Conservation (phyloP, 2,113 vertebrate genomes). For the Oncorhynchus gorbuscha region DNA sequence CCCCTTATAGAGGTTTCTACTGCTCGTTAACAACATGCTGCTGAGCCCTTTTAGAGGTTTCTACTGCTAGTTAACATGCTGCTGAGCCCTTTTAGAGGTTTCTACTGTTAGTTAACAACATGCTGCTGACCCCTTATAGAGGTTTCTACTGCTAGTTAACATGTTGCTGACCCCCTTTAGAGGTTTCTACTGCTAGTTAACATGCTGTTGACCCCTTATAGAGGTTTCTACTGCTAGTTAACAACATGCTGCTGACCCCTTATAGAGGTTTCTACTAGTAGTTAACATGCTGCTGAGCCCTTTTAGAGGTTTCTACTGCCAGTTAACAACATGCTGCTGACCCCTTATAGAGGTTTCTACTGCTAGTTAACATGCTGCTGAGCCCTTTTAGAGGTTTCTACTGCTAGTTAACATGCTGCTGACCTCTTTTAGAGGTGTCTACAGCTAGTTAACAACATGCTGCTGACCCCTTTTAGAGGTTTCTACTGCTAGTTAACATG, state of each 20-base stretch:
- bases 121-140: constrained; percentile 26
- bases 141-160: neutral
- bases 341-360: neutral
- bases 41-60: neutral
- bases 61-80: constrained; percentile 24
- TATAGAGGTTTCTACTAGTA: constrained; percentile 16
- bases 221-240: neutral
- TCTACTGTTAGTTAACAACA: constrained; percentile 13
- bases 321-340: no score
- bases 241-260: no score
- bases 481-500: no score
- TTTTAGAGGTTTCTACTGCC: constrained; percentile 26
- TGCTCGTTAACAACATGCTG: no score
- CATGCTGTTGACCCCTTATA: constrained; percentile 28
- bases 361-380: neutral
- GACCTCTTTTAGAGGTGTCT: no score
- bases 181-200: constrained; percentile 23
- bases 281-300: constrained; percentile 7
- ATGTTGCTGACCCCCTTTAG: no score
- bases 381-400: no score
- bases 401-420: no score
- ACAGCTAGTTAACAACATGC: no score
- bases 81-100: constrained; percentile 31
- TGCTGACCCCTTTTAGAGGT: no score
- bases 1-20: constrained; percentile 29